These are phyloP conservation scores for Lypha dubia DNA, from an alignment of 2,888 invertebrate species.

Conservation along the genomic window DNA sequence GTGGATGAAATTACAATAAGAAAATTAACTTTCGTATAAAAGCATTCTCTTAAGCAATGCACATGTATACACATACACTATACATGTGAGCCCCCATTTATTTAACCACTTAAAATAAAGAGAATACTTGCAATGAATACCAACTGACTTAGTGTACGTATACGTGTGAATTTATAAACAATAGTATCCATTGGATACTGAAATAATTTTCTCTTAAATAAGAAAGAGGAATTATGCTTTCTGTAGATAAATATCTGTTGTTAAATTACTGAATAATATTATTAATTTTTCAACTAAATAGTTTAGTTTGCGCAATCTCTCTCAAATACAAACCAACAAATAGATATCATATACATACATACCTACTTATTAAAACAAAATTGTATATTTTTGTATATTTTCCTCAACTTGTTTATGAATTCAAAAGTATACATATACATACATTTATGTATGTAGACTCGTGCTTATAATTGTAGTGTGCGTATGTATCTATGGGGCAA, in stretches of 20 bases:
- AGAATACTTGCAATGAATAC: constrained; percentile 8
- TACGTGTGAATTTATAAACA: background rate
- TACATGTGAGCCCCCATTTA: constrained; percentile 72
- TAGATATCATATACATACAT: background rate
- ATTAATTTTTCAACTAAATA: background rate
- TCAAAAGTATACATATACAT: too few species aligned
- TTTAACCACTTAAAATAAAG: constrained; percentile 33
- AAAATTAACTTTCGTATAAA: constrained; percentile 15
- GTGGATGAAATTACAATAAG: constrained; percentile 56
- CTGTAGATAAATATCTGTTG: constrained; percentile 1
- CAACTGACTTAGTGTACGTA: constrained; percentile 12
- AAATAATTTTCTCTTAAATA: constrained; percentile 49
- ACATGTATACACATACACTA: constrained; percentile 70
- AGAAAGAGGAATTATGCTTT: background rate
- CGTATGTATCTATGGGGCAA: background rate
- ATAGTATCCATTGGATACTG: constrained; percentile 58
- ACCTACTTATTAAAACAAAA: constrained; percentile 15
- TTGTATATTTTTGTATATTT: constrained; percentile 17
- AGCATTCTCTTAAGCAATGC: constrained; percentile 40
- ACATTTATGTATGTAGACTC: too few species aligned
- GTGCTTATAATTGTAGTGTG: constrained; percentile 25
- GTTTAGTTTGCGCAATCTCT: constrained; percentile 60
- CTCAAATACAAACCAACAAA: constrained; percentile 17
- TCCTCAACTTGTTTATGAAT: constrained; percentile 9
- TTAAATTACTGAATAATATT: constrained; percentile 12